phyloP scores from a whole-genome alignment of 1,140 invertebrate genomes.

The Homalodisca vitripennis region DNA sequence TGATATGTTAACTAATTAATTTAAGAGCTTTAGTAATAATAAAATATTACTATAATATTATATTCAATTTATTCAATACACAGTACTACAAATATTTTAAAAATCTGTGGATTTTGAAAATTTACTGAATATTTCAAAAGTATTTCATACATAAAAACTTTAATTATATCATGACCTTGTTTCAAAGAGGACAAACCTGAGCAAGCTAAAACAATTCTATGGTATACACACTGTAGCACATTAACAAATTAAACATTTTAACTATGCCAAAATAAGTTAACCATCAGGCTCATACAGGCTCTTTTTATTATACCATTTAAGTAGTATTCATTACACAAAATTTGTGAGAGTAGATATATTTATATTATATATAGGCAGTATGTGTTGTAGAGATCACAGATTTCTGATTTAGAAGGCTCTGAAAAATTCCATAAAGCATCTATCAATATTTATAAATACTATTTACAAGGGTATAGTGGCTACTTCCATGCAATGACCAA shows the following conservation, averaged over 20 bases:
- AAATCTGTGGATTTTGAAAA: no score
- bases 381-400: not conserved
- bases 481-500: not conserved
- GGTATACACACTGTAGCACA: no score
- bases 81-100: no score
- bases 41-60: no score
- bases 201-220: no score
- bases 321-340: not conserved
- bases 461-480: not conserved
- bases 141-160: no score
- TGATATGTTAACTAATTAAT: no score
- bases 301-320: not conserved
- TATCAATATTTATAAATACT: conserved; percentile 7
- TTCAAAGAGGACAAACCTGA: no score
- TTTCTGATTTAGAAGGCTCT: not conserved
- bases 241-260: not conserved
- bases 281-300: not conserved
- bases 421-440: conserved; percentile 8
- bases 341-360: not conserved
- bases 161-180: no score
- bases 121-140: no score
- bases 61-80: no score
- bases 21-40: no score
- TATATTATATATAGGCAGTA: not conserved
- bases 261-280: not conserved